Percentiles rank a stretch among this genome's conserved stretches.
Evolutionary conservation across 2,113 vertebrate genomes (phyloP).

Genomic region (Pelmatolapia mariae): DNA sequence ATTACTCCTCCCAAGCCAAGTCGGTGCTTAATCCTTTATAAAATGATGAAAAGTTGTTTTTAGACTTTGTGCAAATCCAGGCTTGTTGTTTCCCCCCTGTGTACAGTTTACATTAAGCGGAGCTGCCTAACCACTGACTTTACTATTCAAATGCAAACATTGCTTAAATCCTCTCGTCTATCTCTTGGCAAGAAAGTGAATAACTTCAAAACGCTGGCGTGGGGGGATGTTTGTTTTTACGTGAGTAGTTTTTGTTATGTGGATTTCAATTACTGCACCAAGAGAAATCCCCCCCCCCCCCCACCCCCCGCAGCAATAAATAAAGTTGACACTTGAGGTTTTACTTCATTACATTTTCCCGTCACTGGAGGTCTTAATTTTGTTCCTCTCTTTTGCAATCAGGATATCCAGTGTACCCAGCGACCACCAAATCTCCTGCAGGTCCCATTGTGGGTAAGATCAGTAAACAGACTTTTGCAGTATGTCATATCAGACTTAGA

Average conservation of each 20-base stretch:
- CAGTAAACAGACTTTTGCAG: not conserved
- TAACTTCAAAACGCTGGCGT: not conserved
- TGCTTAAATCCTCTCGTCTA: not conserved
- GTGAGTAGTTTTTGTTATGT: not conserved
- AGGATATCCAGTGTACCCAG: constrained; percentile 50
- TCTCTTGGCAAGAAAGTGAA: not conserved
- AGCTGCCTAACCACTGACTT: not conserved
- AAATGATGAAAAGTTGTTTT: not conserved
- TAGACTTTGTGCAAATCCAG: not conserved
- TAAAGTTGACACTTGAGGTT: not conserved
- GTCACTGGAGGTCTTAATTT: not conserved
- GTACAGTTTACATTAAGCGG: not conserved
- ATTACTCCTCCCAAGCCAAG: not conserved
- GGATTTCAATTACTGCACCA: not conserved
- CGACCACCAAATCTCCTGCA: constrained; percentile 56
- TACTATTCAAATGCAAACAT: not conserved
- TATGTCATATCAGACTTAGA: not conserved
- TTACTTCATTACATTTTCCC: not conserved
- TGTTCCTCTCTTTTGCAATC: constrained; percentile 3
- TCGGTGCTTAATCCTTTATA: not conserved
- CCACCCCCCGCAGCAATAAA: not conserved
- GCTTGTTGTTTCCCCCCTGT: not conserved
- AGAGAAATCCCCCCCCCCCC: not conserved
- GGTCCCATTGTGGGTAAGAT: constrained; percentile 60
- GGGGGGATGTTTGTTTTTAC: not conserved